Conservation (phyloP, 2,888 invertebrate genomes). For the Zelleria hepariella region DNA sequence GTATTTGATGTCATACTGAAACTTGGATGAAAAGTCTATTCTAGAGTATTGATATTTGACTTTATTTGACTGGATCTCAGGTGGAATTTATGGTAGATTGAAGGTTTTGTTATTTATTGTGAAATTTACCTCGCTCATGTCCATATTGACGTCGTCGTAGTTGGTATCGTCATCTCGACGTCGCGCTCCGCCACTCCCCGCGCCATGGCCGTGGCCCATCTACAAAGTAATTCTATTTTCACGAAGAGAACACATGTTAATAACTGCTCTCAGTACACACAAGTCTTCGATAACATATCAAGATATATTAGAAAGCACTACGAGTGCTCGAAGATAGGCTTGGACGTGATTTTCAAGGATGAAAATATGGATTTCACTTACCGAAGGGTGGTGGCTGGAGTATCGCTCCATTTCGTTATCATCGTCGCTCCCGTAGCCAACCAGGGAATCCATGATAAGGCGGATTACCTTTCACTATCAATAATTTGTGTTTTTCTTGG, state of each 20-base stretch:
- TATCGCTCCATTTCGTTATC: slow-evolving; percentile 72
- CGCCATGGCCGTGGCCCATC: slow-evolving; percentile 41
- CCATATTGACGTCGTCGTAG: slow-evolving; percentile 84
- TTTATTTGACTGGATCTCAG: background rate
- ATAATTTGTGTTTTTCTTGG: background rate
- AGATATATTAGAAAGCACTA: background rate
- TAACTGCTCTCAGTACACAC: slow-evolving; percentile 19
- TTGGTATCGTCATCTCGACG: slow-evolving; percentile 75
- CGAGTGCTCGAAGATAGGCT: background rate
- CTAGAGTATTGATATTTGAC: background rate
- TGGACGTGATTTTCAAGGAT: background rate
- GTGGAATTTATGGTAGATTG: background rate
- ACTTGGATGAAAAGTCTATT: background rate
- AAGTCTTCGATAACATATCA: slow-evolving; percentile 13
- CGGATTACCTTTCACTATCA: background rate
- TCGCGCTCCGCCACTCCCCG: slow-evolving; percentile 24
- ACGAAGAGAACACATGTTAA: slow-evolving; percentile 73
- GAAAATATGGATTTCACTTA: slow-evolving; percentile 27
- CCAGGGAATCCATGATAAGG: slow-evolving; percentile 78
- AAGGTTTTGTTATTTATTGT: slow-evolving; percentile 2
- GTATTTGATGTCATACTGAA: background rate
- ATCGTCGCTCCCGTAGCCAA: slow-evolving; percentile 85
- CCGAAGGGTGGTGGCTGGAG: slow-evolving; percentile 39
- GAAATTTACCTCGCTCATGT: slow-evolving; percentile 78
- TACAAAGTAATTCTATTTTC: slow-evolving; percentile 71